phyloP scores from a whole-genome alignment of 1,140 invertebrate species.

The Pteromalus puparum region DNA sequence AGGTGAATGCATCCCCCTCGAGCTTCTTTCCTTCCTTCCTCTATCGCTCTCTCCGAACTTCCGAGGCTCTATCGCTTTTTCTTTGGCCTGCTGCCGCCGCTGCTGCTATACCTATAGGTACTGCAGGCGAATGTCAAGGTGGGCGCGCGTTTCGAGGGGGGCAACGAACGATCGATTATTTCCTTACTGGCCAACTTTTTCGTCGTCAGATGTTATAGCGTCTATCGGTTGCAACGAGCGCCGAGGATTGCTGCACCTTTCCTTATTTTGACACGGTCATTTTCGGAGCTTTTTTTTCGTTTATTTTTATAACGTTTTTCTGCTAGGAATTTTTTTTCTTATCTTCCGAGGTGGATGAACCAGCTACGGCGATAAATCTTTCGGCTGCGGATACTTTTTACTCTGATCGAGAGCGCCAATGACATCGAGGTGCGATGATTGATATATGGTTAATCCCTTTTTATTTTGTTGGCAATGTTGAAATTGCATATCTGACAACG shows the following conservation, averaged over 20 bases:
- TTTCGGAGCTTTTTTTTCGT: neutral
- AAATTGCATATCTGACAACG: no score
- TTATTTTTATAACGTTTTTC: neutral
- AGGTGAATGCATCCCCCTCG: slow-evolving; percentile 3
- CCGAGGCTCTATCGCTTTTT: slow-evolving; percentile 27
- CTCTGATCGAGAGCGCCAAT: no score
- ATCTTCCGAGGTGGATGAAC: neutral
- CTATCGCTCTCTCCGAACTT: neutral
- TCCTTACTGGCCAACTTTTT: slow-evolving; percentile 24
- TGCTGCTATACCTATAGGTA: no score
- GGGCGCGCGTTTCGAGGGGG: slow-evolving; percentile 14
- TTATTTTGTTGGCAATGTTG: no score
- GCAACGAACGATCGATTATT: slow-evolving; percentile 35
- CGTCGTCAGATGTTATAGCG: slow-evolving; percentile 6
- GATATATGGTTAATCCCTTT: no score
- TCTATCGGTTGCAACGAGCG: neutral
- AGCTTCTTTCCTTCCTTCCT: slow-evolving; percentile 2
- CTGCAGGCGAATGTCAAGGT: slow-evolving; percentile 43
- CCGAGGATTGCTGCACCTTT: slow-evolving; percentile 5
- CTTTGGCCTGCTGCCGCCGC: neutral
- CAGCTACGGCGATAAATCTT: neutral
- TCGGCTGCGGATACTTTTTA: no score
- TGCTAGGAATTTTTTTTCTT: neutral
- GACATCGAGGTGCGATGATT: no score
- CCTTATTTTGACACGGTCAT: slow-evolving; percentile 15